Conservation (phyloP, 2,888 invertebrate species). For the Clivina fossor region DNA sequence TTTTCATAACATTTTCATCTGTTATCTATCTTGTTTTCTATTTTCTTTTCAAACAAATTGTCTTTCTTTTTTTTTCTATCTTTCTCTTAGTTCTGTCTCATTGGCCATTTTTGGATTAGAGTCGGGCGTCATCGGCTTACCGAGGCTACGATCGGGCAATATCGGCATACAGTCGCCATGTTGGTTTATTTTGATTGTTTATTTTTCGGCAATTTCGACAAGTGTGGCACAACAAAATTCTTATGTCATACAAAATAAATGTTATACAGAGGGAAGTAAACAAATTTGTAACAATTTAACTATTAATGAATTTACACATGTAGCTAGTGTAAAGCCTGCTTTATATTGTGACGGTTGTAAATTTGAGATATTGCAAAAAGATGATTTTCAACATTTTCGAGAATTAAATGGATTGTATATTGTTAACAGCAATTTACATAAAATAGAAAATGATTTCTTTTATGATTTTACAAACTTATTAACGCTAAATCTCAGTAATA, state of each 20-base stretch:
- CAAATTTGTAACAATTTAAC: conserved; percentile 2
- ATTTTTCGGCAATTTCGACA: neutral
- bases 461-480: neutral
- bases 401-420: neutral
- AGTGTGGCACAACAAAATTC: too few relatives aligned
- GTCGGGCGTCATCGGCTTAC: conserved; percentile 2
- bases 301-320: neutral
- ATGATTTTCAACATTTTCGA: neutral
- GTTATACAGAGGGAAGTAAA: neutral
- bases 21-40: neutral
- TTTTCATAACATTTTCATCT: too few relatives aligned
- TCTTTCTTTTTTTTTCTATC: conserved; percentile 13
- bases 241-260: conserved; percentile 12
- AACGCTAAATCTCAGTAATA: conserved; percentile 4
- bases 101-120: conserved; percentile 7
- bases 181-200: neutral
- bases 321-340: neutral
- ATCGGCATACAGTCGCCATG: too few relatives aligned
- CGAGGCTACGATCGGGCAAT: neutral
- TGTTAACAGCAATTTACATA: conserved; percentile 1
- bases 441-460: conserved; percentile 12
- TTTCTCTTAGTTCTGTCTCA: conserved; percentile 5
- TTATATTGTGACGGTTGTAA: conserved; percentile 16
- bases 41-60: conserved; percentile 1
- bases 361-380: conserved; percentile 3